Base-by-base conservation (phyloP, 2,113 vertebrate genomes). In the Pyxicephalus adspersus region DNA sequence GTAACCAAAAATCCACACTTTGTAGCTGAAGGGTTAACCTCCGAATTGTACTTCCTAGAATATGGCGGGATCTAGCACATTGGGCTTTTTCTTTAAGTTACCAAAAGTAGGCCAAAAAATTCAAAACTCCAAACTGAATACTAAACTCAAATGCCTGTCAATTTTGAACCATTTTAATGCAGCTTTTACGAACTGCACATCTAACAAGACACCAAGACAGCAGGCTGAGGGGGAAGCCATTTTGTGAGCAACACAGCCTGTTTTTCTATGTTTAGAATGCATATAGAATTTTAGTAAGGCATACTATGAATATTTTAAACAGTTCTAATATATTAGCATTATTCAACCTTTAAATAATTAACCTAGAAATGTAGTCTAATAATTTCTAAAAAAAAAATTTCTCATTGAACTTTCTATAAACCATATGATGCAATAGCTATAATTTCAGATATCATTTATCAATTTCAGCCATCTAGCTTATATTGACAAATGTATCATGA, bases 31-130 rank as follows among this genome's bases (percentile, higher is more conserved):
- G 64, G 64, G 51, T 79, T 58, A 68, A 68, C 26, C 2, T 15
- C 70, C 31, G 3, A 15, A 25, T 61, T 9, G 19, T 11, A 8
- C n/a, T 50, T 38, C 19, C 51, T n/a, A 19, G 26, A 38, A 68
- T 58, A 79, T 79, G 77, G 77, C 77, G 77, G 77, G 77, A 79
- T 68, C 52, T 2, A 25, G 18, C 57, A 68, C 17, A 58, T 20
- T 15, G 22, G 71, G 22, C 29, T 22, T 26, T 29, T 54, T 17
- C 19, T 4, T 54, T 34, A 7, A 28, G 19, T 18, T 5, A 76
- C 38, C 1, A 13, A 45, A 13, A 6, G 11, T 45, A 45, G 38
- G 38, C 38, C 38, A 45, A 38, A 38, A 9, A 51, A 34, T 61
- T 17, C 17, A 5, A 50, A 4, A 18, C 16, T 76, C 22, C 18